Percentiles rank a stretch among this genome's conserved stretches.
phyloP scores from a whole-genome alignment of 1,140 invertebrate species.

The Andricus grossulariae region DNA sequence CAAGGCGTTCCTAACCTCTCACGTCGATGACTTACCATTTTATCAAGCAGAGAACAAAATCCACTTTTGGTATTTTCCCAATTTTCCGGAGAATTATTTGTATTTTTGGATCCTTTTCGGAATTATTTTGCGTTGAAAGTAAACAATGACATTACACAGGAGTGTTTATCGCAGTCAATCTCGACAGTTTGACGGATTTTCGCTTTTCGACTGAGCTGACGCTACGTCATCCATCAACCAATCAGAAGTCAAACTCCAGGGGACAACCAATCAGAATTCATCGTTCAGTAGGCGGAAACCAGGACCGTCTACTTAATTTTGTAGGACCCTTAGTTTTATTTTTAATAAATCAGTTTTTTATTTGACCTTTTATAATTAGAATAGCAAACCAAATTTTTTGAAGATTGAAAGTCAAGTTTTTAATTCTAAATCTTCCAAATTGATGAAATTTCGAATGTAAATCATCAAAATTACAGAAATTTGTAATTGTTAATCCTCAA shows the following conservation, averaged over 20 bases:
- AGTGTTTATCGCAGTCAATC: neutral
- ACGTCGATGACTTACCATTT: constrained; percentile 13
- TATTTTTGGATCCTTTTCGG: neutral
- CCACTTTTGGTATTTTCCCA: neutral
- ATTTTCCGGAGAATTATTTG: neutral
- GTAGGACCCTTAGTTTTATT: too few species aligned
- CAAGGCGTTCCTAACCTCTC: constrained; percentile 25
- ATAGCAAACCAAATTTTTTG: too few species aligned
- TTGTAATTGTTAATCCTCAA: too few species aligned
- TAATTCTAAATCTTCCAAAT: too few species aligned
- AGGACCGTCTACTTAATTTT: too few species aligned
- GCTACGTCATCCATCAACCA: neutral
- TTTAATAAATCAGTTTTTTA: too few species aligned
- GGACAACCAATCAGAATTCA: neutral
- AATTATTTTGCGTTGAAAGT: neutral
- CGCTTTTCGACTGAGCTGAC: neutral
- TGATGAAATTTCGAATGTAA: too few species aligned
- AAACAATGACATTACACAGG: constrained; percentile 8
- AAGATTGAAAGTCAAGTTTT: too few species aligned
- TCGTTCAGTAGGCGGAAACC: too few species aligned
- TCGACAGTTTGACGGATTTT: constrained; percentile 5
- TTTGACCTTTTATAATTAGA: too few species aligned
- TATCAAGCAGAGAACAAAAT: neutral
- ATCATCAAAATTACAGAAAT: too few species aligned
- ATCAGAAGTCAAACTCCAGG: neutral